phyloP scores from a whole-genome alignment of 2,797 vertebrate species.

The Hemibagrus guttatus region DNA sequence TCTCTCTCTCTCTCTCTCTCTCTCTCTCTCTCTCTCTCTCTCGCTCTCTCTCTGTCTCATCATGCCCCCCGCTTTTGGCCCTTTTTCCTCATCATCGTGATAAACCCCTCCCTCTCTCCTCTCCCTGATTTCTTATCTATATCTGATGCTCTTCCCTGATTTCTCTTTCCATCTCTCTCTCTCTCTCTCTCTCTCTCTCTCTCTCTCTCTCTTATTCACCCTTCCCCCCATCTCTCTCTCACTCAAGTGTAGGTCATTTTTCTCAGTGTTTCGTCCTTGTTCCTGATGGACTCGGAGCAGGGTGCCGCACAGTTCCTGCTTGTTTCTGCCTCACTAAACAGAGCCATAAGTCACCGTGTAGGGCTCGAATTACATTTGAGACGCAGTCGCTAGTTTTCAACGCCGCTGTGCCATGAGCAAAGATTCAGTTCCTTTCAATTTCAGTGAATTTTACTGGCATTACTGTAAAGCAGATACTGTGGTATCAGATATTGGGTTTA shows the following conservation, averaged over 20 bases:
- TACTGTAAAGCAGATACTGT: background rate
- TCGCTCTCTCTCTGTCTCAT: background rate
- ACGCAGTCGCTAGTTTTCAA: background rate
- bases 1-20: background rate
- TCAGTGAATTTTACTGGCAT: background rate
- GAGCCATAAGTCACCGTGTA: constrained; percentile 3
- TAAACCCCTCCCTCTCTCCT: background rate
- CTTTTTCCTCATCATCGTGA: background rate
- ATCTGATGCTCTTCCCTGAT: background rate
- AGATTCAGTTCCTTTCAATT: background rate
- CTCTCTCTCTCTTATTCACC: background rate
- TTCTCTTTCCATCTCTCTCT: background rate
- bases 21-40: background rate
- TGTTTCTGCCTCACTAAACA: constrained; percentile 19
- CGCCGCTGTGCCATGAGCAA: background rate
- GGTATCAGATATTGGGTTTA: background rate
- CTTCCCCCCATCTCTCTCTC: background rate
- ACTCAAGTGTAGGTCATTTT: constrained; percentile 8
- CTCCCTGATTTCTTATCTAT: background rate
- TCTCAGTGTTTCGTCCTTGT: constrained; percentile 28
- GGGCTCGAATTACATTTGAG: background rate
- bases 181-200: too few relatives aligned
- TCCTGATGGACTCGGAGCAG: constrained; percentile 9
- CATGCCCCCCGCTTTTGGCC: background rate
- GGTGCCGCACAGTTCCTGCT: background rate